Conservation (phyloP, 2,113 vertebrate species). For the Oxyruncus cristatus region DNA sequence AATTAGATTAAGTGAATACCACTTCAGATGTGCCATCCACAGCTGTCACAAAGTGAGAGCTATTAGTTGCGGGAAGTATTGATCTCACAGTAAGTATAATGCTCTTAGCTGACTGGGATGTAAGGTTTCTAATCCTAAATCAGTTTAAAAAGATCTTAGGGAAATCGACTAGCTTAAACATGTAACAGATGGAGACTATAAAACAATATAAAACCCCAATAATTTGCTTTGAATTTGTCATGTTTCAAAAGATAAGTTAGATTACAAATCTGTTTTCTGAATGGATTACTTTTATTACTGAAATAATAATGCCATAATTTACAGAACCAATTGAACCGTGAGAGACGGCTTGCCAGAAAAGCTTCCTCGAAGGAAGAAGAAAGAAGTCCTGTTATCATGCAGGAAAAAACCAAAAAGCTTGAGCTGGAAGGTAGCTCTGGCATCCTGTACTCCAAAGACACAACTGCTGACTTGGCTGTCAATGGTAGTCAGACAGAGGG, state of each 20-base stretch:
- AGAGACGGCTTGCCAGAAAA: conserved; percentile 76
- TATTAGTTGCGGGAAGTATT: background rate
- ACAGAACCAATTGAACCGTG: conserved; percentile 70
- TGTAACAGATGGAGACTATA: background rate
- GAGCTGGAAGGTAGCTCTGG: conserved; percentile 25
- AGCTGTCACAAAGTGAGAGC: background rate
- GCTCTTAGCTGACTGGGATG: background rate
- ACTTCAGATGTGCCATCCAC: background rate
- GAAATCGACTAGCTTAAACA: background rate
- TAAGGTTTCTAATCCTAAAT: conserved; percentile 6
- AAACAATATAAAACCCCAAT: background rate
- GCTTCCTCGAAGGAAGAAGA: conserved; percentile 53
- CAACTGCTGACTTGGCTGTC: background rate
- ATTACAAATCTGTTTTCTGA: background rate
- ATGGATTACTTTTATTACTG: background rate
- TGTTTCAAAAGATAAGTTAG: background rate
- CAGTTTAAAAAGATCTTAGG: conserved; percentile 7
- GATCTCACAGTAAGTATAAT: background rate
- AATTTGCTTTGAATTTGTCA: background rate
- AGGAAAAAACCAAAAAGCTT: conserved; percentile 45
- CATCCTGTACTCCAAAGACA: background rate
- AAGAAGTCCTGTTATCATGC: conserved; percentile 40
- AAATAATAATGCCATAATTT: conserved; percentile 18
- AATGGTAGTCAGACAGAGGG: conserved; percentile 85
- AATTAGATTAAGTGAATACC: background rate